A percentile compares a stretch with the other conserved stretches of the same genome.
Conservation (phyloP, 2,888 invertebrate species). For the Neoitamus cyanurus region DNA sequence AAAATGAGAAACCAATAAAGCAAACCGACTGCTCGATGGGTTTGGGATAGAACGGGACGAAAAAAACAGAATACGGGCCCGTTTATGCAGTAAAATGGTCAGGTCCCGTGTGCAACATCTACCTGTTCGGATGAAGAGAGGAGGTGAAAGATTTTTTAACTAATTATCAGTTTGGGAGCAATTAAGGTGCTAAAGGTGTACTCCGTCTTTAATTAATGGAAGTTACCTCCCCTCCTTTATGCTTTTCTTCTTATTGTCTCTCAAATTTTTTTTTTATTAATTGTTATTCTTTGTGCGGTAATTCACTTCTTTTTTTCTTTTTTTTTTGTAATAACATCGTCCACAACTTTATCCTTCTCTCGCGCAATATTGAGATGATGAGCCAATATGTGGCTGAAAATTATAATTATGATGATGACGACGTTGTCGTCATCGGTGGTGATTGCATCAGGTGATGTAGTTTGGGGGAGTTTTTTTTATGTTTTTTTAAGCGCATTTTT, state of each 20-base stretch:
- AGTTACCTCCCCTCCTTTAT: neutral
- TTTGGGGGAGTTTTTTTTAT: neutral
- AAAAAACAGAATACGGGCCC: too few species aligned
- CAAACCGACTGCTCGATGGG: too few species aligned
- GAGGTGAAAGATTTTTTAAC: neutral
- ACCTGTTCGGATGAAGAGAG: neutral
- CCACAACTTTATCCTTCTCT: neutral
- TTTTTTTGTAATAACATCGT: neutral
- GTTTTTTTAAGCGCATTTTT: neutral
- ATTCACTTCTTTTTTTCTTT: neutral
- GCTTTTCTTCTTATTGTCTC: neutral
- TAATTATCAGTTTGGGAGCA: conserved; percentile 35
- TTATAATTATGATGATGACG: neutral
- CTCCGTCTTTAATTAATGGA: conserved; percentile 34
- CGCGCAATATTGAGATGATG: neutral
- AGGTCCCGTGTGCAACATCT: too few species aligned
- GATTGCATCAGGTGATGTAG: neutral
- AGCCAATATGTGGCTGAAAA: neutral
- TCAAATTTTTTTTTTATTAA: neutral
- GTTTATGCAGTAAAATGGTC: neutral
- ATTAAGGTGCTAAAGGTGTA: conserved; percentile 35
- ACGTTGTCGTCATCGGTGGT: neutral
- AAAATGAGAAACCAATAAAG: neutral
- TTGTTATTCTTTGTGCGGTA: neutral
- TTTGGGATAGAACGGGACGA: too few species aligned